These are phyloP conservation scores for Meloidogyne floridensis DNA, from an alignment of 1,140 invertebrate genomes.

Conservation along the genomic window DNA sequence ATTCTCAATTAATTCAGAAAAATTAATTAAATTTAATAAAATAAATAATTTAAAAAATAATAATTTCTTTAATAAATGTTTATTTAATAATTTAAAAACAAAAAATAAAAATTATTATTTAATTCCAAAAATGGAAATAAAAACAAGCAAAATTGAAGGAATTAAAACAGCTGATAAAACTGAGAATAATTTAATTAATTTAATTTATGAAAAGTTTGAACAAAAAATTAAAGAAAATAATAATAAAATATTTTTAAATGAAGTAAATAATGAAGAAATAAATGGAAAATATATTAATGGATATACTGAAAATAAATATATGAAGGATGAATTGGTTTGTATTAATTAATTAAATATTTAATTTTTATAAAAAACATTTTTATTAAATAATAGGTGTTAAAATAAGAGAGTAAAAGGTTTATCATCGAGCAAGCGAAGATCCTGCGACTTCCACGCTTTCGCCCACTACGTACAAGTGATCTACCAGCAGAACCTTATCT, in stretches of 20 bases:
- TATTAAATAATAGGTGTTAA: too few species aligned
- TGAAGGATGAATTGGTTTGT: too few species aligned
- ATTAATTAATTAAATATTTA: too few species aligned
- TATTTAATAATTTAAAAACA: background rate
- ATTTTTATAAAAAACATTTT: background rate
- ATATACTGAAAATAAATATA: too few species aligned
- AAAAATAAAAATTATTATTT: background rate
- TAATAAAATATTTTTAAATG: background rate
- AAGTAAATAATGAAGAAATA: background rate
- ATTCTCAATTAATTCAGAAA: background rate
- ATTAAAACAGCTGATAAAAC: background rate
- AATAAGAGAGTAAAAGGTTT: too few species aligned
- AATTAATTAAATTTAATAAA: constrained; percentile 1
- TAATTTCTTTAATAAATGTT: background rate
- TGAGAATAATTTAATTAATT: background rate
- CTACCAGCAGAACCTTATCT: too few species aligned
- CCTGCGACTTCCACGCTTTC: too few species aligned
- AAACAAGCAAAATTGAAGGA: background rate
- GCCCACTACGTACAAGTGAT: too few species aligned
- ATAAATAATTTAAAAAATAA: background rate
- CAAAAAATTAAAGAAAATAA: constrained; percentile 1
- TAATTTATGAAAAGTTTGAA: constrained; percentile 1
- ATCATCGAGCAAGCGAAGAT: too few species aligned
- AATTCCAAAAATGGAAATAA: background rate
- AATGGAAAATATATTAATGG: background rate